These are phyloP conservation scores for Trididemnum miniatum DNA, from an alignment of 23 tunicate species.

Conservation along the genomic window DNA sequence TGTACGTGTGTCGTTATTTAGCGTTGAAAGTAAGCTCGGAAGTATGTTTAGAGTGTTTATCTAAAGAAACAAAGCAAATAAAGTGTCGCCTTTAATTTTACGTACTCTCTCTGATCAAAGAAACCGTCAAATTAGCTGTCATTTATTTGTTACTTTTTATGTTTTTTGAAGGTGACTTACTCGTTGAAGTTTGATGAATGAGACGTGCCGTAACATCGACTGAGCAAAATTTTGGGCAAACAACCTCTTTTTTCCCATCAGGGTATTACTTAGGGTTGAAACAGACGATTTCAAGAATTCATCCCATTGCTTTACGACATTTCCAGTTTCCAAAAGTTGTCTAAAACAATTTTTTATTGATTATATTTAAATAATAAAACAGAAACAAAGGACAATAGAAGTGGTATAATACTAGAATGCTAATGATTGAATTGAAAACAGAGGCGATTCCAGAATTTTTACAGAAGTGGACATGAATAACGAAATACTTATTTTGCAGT, in stretches of 20 bases:
- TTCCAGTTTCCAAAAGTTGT: constrained; percentile 45
- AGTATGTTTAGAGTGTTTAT: too few species aligned
- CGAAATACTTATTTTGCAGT: too few species aligned
- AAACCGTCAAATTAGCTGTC: background rate
- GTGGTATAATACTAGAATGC: too few species aligned
- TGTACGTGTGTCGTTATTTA: too few species aligned
- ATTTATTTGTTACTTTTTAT: background rate
- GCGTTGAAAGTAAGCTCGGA: too few species aligned
- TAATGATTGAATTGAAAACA: too few species aligned
- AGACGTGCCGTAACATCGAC: constrained; percentile 63
- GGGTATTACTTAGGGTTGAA: background rate
- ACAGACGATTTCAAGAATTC: constrained; percentile 53
- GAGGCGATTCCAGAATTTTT: too few species aligned
- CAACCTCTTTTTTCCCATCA: constrained; percentile 38
- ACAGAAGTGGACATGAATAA: too few species aligned
- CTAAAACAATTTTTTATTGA: too few species aligned
- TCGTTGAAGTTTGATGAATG: constrained; percentile 56
- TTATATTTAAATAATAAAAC: too few species aligned
- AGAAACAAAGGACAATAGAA: too few species aligned
- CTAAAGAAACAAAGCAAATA: background rate
- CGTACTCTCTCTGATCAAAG: background rate
- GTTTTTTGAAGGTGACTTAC: too few species aligned
- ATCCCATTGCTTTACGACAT: constrained; percentile 77
- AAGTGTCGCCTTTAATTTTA: background rate
- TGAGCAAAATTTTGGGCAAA: constrained; percentile 76